These are phyloP conservation scores for Gopherus evgoodei DNA, from an alignment of 2,113 vertebrate species.

Conservation along the genomic window DNA sequence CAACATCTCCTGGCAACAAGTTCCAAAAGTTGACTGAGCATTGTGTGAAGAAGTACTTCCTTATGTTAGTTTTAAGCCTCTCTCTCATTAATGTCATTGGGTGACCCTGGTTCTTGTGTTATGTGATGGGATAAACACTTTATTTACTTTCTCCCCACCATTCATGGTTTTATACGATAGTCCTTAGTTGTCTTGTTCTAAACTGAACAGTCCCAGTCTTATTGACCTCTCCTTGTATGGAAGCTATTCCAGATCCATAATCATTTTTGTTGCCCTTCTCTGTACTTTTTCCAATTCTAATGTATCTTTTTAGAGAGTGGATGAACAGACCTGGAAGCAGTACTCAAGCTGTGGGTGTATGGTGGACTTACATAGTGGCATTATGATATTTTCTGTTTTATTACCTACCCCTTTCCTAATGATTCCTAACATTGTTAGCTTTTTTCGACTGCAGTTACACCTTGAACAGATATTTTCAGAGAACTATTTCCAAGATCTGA, in stretches of 20 bases:
- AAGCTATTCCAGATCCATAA: not conserved
- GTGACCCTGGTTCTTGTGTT: not conserved
- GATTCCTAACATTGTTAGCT: not conserved
- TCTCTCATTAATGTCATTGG: not conserved
- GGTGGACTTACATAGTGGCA: not conserved
- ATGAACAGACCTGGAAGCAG: not conserved
- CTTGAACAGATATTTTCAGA: not conserved
- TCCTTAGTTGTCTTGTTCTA: not conserved
- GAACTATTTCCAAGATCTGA: not conserved
- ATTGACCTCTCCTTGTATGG: too few relatives aligned
- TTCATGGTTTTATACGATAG: not conserved
- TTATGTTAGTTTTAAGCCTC: not conserved
- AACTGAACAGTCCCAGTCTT: not conserved
- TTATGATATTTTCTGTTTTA: not conserved
- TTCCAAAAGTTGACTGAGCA: too few relatives aligned
- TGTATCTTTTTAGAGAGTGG: not conserved
- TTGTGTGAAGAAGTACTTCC: not conserved
- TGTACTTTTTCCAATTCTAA: not conserved
- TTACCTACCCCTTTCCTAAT: not conserved
- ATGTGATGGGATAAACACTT: not conserved
- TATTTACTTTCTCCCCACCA: not conserved
- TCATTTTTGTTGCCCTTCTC: not conserved
- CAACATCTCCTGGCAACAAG: not conserved
- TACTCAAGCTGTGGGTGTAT: not conserved
- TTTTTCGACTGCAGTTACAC: too few relatives aligned